These are phyloP conservation scores for Neocrepidodera transversa DNA, from an alignment of 2,888 invertebrate genomes.

Conservation along the genomic window DNA sequence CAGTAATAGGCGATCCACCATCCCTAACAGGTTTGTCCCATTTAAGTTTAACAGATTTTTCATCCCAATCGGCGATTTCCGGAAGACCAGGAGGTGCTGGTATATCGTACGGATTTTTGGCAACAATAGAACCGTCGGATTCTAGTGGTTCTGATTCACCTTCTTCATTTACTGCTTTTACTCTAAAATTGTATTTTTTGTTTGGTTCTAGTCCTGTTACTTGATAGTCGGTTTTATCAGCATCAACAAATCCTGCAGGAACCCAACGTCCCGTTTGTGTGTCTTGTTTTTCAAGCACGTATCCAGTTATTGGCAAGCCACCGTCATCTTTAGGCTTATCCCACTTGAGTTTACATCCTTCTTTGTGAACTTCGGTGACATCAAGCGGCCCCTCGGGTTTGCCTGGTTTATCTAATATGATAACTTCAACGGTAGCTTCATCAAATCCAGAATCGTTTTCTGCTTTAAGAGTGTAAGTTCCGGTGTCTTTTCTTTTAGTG, in stretches of 20 bases:
- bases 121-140: slow-evolving; percentile 85
- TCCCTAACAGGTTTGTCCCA: slow-evolving; percentile 91
- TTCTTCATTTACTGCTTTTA: slow-evolving; percentile 95
- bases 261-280: slow-evolving; percentile 85
- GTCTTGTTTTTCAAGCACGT: slow-evolving; percentile 95
- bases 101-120: slow-evolving; percentile 96
- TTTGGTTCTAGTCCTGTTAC: slow-evolving; percentile 92
- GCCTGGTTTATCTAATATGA: slow-evolving; percentile 81
- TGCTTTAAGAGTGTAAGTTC: slow-evolving; percentile 89
- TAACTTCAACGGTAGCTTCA: slow-evolving; percentile 92
- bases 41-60: slow-evolving; percentile 87
- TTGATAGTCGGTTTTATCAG: slow-evolving; percentile 81
- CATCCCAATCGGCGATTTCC: slow-evolving; percentile 89
- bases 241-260: slow-evolving; percentile 83
- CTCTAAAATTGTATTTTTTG: slow-evolving; percentile 96
- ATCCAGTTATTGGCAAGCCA: slow-evolving; percentile 88
- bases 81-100: slow-evolving; percentile 90
- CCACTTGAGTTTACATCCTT: slow-evolving; percentile 94
- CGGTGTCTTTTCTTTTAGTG: slow-evolving; percentile 84
- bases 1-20: slow-evolving; percentile 93
- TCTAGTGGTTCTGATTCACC: slow-evolving; percentile 96
- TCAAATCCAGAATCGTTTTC: slow-evolving; percentile 94
- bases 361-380: slow-evolving; percentile 88
- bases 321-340: slow-evolving; percentile 96
- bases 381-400: slow-evolving; percentile 93